Conservation (phyloP, 2,888 invertebrate species). For the Drosophila infuscata region DNA sequence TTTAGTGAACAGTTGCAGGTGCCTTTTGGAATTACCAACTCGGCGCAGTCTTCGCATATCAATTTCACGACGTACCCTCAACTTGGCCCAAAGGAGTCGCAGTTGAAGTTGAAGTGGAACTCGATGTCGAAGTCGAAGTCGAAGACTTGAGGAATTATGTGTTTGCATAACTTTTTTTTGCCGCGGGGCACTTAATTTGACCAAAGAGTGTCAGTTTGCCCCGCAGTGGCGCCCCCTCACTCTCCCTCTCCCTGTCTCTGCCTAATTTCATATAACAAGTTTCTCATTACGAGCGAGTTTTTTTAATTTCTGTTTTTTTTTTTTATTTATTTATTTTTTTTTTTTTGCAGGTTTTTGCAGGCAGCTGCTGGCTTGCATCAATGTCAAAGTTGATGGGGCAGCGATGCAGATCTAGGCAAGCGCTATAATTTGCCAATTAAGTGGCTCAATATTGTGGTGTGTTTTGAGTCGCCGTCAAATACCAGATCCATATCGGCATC, state of each 20-base stretch:
- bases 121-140: background rate
- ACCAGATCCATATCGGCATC: conserved; percentile 54
- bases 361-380: conserved; percentile 73
- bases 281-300: conserved; percentile 64
- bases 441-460: conserved; percentile 43
- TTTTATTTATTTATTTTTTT: background rate
- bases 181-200: conserved; percentile 57
- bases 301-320: conserved; percentile 20
- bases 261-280: conserved; percentile 78
- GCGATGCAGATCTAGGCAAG: conserved; percentile 73
- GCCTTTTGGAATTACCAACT: conserved; percentile 56
- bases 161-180: conserved; percentile 66
- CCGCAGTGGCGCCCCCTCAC: background rate
- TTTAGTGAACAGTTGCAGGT: conserved; percentile 71
- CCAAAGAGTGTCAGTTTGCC: conserved; percentile 30
- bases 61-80: conserved; percentile 52
- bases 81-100: conserved; percentile 11
- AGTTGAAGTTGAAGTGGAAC: background rate
- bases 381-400: conserved; percentile 74
- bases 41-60: conserved; percentile 52
- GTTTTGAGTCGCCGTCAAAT: conserved; percentile 4
- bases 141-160: conserved; percentile 72
- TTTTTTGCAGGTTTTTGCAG: conserved; percentile 9
- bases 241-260: conserved; percentile 4
- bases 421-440: conserved; percentile 78